Base-by-base conservation (phyloP, 2,888 invertebrate genomes). In the Coleophora flavipennella region DNA sequence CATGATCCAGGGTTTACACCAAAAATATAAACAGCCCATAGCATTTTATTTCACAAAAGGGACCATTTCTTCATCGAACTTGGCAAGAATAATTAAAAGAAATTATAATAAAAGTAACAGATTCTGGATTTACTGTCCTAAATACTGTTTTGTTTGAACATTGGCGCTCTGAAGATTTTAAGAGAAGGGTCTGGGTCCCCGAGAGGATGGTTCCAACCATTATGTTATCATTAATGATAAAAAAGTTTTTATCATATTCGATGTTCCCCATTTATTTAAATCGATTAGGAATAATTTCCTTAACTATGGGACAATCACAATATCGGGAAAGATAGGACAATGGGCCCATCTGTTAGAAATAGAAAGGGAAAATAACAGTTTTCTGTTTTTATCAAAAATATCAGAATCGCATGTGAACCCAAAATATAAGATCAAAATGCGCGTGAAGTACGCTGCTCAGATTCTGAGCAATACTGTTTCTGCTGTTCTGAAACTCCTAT, bases 361-460 rank as follows among this genome's bases (percentile, higher is more conserved):
- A 3, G 46, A 41, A 14, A 40, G 43, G 32, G 36, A 36, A 35
- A 49, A 48, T 14, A 26, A 29, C 31, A 39, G 20, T 2, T 31
- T 36, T 2, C 8, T 49, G 12, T 32, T 48, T 13, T 40, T 51
- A 0, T 38, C 26, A 9, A 53, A 51, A 42, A 35, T 49, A 10
- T 47, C 40, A 9, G 27, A 32, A 13, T 14, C 33, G 1, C 40
- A 44, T 26, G 36, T 49, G 1, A 10, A 43, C 8, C 46, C 46
- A 7, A 46, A 39, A 28, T 43, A 38, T 8, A 35, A 33, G 2
- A 31, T 39, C 0, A 51, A 50, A 46, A 51, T 47, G 47, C 42
- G 41, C n/a, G 50, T 54, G 0, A 50, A 54, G 33, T 42, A 41
- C 35, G 49, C 49, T 14, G 50, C 51, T 26, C 49, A 54, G 42